Conservation (phyloP, 2,797 vertebrate genomes). For the Arnoldichthys spilopterus region DNA sequence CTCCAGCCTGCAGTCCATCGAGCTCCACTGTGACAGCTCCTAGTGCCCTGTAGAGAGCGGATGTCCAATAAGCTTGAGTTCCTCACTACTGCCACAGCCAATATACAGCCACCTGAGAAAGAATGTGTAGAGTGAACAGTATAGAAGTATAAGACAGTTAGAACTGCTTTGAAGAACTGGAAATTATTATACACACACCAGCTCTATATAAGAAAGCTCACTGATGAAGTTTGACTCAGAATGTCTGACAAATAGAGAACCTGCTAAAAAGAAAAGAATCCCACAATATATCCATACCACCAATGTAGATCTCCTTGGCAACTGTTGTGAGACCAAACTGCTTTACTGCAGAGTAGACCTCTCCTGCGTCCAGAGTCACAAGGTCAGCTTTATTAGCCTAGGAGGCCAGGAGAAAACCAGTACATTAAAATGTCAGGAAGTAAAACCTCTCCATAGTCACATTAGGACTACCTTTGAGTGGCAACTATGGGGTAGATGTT, state of each 20-base stretch:
- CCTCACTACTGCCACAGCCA: slow-evolving; percentile 85
- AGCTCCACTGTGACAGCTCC: slow-evolving; percentile 87
- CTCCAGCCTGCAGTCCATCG: slow-evolving; percentile 92
- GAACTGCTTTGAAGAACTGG: too few relatives aligned
- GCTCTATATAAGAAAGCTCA: background rate
- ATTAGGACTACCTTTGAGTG: background rate
- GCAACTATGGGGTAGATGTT: background rate
- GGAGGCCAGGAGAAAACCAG: slow-evolving; percentile 29
- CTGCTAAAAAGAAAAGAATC: too few relatives aligned
- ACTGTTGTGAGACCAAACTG: slow-evolving; percentile 82
- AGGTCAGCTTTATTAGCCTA: slow-evolving; percentile 89
- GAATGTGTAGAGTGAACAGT: background rate
- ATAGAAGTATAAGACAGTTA: background rate
- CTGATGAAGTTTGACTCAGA: background rate
- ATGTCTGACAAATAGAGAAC: too few relatives aligned
- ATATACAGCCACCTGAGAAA: slow-evolving; percentile 81
- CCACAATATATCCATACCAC: slow-evolving; percentile 70
- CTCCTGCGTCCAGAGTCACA: slow-evolving; percentile 87
- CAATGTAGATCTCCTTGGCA: slow-evolving; percentile 86
- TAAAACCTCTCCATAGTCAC: background rate
- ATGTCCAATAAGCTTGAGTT: slow-evolving; percentile 77
- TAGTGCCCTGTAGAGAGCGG: slow-evolving; percentile 76
- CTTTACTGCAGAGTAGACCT: slow-evolving; percentile 88
- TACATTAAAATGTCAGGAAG: background rate
- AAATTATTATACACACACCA: background rate